Base-by-base conservation (phyloP, 2,888 invertebrate genomes). In the Physocephala rufipes region DNA sequence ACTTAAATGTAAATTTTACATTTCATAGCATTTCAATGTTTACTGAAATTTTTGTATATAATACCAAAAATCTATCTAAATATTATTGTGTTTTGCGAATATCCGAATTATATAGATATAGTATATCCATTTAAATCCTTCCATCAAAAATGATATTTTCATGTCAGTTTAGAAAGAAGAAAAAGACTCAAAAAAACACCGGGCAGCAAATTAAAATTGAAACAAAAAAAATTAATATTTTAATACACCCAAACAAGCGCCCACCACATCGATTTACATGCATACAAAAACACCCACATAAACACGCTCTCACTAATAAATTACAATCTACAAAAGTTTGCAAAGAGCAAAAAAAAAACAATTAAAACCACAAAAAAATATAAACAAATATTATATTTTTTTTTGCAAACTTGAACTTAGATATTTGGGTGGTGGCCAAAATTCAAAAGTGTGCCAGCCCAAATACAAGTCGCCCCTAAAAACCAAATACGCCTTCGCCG, bases 341-440 rank as follows among this genome's bases (percentile, higher is more conserved):
- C 49, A 49, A 16, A 49, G 4, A 5, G n/a, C 49, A 49, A 49
- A 16, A 3, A 49, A 49, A 49, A n/a, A 16, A 49, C 13, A 49
- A 16, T 49, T 7, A 12, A 49, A 19, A 49, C 19, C 15, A 49
- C 21, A 3, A 21, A 55, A 55, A 55, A 55, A 24, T 21, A 24
- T 21, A n/a, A 21, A 24, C 53, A 55, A 55, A 55, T 19, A 19
- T n/a, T 13, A 49, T n/a, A 49, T n/a, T 19, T 21, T 21, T 55
- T 55, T n/a, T n/a, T n/a, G n/a, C 53, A 55, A 55, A 55, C 53
- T 55, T 55, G 53, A 55, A 55, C 53, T 55, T 55, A 55, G 21
- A 55, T 55, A 55, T 12, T 55, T 55, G 53, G 53, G 9, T 12
- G 21, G 4, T 21, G 0, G 53, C 53, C 53, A 24, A 55, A 55